Percentiles rank a stretch among this genome's conserved stretches.
Conservation (phyloP, 2,797 vertebrate genomes). For the Chlorospingus flavigularis region DNA sequence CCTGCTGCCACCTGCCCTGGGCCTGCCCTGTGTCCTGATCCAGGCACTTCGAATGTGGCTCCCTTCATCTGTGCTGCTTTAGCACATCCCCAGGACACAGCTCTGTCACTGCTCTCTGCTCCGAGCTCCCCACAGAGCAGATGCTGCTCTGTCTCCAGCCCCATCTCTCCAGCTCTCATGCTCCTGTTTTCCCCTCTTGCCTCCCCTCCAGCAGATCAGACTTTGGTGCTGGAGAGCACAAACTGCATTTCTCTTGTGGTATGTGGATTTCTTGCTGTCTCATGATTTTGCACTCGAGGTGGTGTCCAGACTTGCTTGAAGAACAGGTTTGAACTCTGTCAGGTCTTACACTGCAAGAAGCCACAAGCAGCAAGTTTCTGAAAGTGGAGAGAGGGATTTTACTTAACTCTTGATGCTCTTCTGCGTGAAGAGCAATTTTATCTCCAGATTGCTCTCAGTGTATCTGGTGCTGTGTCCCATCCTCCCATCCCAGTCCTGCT, state of each 20-base stretch:
- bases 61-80: background rate
- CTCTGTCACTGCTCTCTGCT: background rate
- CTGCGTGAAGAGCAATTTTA: background rate
- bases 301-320: background rate
- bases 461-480: background rate
- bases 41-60: background rate
- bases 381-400: background rate
- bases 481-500: background rate
- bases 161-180: accelerated
- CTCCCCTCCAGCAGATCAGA: background rate
- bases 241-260: background rate
- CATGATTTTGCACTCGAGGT: background rate
- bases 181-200: background rate
- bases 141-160: background rate
- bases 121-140: background rate
- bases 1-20: background rate
- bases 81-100: background rate
- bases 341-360: background rate
- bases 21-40: background rate
- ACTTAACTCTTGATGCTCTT: background rate
- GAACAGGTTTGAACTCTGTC: background rate
- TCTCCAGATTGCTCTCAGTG: background rate
- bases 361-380: background rate
- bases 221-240: background rate
- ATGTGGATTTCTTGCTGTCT: background rate